Percentiles rank a stretch among this genome's conserved stretches.
Evolutionary conservation across 1,140 invertebrate species (phyloP).

Genomic region (Platorchestia sp.): DNA sequence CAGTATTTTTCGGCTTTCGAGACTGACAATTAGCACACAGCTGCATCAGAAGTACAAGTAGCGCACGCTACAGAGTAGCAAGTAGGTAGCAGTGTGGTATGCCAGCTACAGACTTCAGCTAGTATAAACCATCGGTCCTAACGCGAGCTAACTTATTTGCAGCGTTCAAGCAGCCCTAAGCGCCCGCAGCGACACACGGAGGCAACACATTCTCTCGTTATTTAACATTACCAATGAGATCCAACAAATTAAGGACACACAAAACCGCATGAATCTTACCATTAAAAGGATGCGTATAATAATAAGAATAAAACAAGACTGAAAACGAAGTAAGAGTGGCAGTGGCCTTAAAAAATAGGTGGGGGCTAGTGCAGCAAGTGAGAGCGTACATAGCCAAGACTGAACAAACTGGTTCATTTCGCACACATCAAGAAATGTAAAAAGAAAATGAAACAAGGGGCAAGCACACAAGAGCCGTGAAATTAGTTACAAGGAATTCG

Average conservation of each 20-base stretch:
- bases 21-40: not conserved
- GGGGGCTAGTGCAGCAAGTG: not conserved
- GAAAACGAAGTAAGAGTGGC: not conserved
- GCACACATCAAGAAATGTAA: not conserved
- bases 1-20: not conserved
- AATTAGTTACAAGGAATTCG: not conserved
- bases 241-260: constrained; percentile 39
- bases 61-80: not conserved
- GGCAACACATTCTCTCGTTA: not conserved
- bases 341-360: not conserved
- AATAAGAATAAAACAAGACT: not conserved
- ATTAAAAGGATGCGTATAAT: not conserved
- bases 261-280: not conserved
- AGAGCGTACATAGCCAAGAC: not conserved
- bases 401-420: not conserved
- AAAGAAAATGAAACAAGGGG: not conserved
- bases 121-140: not conserved
- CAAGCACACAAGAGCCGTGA: not conserved
- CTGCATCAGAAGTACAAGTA: not conserved
- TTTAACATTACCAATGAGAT: constrained; percentile 52
- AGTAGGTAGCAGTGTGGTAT: not conserved
- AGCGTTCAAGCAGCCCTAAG: not conserved
- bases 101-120: not conserved
- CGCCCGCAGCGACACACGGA: not conserved
- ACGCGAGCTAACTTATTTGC: not conserved